Evolutionary conservation across 2,113 vertebrate species (phyloP).

Genomic region (Mus pahari): DNA sequence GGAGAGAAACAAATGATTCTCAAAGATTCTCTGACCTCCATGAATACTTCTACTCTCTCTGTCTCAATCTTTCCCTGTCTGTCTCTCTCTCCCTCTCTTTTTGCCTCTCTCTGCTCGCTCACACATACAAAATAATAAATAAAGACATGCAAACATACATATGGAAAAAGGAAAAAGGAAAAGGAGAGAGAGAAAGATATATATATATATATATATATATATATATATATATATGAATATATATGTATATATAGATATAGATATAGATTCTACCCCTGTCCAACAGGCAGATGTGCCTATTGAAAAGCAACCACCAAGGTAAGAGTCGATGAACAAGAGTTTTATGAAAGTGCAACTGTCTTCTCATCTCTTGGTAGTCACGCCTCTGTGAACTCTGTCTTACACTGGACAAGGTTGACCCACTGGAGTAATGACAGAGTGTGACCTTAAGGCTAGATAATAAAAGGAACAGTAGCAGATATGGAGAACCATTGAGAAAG

Average conservation of each 20-base stretch:
- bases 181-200: background rate
- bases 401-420: background rate
- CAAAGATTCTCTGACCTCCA: background rate
- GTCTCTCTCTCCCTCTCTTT: background rate
- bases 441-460: background rate
- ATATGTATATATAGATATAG: background rate
- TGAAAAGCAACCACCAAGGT: background rate
- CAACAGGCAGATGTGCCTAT: background rate
- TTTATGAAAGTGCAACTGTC: background rate
- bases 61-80: too few species aligned
- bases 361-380: background rate
- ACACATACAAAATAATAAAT: background rate
- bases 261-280: background rate
- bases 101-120: background rate
- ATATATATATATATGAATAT: background rate
- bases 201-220: background rate
- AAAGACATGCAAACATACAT: background rate
- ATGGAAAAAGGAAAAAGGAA: fast-evolving
- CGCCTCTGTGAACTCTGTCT: background rate
- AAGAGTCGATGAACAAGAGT: background rate
- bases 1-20: background rate
- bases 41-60: background rate
- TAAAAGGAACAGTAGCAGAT: background rate
- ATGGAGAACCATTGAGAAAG: background rate
- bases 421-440: background rate